Base-by-base conservation (phyloP, 2,888 invertebrate species). In the Suillia variegata region DNA sequence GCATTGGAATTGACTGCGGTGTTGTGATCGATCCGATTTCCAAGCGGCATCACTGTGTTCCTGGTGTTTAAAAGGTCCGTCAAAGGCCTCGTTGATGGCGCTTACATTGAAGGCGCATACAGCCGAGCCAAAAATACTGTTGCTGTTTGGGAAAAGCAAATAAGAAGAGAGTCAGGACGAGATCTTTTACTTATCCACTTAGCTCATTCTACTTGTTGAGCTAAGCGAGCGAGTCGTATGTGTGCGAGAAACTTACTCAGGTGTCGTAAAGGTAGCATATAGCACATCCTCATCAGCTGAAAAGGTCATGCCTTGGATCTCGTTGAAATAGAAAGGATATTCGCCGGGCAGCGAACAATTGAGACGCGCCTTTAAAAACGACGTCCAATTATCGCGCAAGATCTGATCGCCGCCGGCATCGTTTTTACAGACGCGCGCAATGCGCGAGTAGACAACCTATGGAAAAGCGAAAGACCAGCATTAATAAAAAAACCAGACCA, bases 401-500 rank as follows among this genome's bases (percentile, higher is more conserved):
- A 92, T 85, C 59, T 89, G 83, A 69, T 88, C 87, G 2, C 90
- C 90, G n/a, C 92, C 93, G 2, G 86, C 84, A 78, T 97, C 96
- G 75, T 92, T 91, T 83, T 96, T 96, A 79, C 96, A 96, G 2
- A 96, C 91, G 54, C 96, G 86, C 0, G 93, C 96, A 58, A 96
- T 93, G 66, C 96, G 87, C 1, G 96, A 95, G 82, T 94, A 96
- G 34, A 95, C 87, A 70, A 87, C 88, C 93, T 93, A 82, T 54
- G 83, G 8, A 4, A 12, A 18, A 31, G 33, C 34, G n/a, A 15
- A 13, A 49, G 17, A 54, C 18, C 54, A 51, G 38, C 4, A 38
- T 38, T 38, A 5, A 12, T 31, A n/a, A 38, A n/a, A 10, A 38
- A 38, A 38, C n/a, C 38, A 10, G 38, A n/a, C n/a, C n/a, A n/a